These are phyloP conservation scores for Piprites chloris DNA, from an alignment of 2,113 vertebrate species.

Conservation along the genomic window DNA sequence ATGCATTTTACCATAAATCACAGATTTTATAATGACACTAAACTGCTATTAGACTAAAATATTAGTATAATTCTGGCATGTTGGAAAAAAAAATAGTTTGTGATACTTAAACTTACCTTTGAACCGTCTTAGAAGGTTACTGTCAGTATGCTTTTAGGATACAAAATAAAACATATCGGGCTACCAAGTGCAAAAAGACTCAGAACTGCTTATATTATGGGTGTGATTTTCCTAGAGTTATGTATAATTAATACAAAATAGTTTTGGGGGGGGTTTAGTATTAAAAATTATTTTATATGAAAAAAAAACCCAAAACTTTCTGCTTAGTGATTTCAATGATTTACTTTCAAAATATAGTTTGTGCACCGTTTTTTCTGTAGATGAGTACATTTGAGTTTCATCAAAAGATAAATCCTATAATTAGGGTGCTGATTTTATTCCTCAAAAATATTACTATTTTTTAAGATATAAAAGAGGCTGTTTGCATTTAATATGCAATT, in stretches of 20 bases:
- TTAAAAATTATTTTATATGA: neutral
- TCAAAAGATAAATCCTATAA: neutral
- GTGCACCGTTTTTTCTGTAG: neutral
- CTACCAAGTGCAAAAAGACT: neutral
- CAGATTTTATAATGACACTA: neutral
- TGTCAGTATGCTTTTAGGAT: neutral
- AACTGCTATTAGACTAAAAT: neutral
- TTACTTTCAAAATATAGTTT: neutral
- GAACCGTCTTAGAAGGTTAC: neutral
- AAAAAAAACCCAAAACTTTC: neutral
- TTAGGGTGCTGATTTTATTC: neutral
- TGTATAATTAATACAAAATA: neutral
- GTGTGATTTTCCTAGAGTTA: neutral
- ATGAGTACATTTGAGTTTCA: neutral
- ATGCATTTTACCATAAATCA: neutral
- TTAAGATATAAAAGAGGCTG: neutral
- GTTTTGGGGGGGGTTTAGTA: too few species aligned
- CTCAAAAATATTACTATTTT: neutral
- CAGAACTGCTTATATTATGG: neutral
- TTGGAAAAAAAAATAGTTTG: neutral
- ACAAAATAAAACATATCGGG: neutral
- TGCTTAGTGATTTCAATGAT: neutral
- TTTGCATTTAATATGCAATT: neutral
- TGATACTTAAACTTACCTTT: neutral
- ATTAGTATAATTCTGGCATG: neutral